A percentile compares a stretch with the other conserved stretches of the same genome.
Conservation (phyloP, 2,113 vertebrate species). For the Hippocampus mohnikei region DNA sequence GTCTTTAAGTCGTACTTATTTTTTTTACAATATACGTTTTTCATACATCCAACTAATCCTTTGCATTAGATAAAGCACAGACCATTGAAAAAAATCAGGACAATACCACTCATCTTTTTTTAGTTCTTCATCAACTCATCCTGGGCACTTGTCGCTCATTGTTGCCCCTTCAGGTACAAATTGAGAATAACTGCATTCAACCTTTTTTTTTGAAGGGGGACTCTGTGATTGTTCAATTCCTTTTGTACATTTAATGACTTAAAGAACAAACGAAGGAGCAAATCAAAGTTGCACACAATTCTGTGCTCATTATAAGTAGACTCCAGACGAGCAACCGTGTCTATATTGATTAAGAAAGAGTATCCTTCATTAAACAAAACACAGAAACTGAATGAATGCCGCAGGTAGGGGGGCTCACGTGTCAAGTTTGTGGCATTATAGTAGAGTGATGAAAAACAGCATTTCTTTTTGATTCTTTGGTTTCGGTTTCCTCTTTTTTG, state of each 20-base stretch:
- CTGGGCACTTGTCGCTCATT: neutral
- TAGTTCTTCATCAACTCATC: neutral
- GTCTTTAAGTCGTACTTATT: no score
- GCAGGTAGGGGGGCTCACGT: neutral
- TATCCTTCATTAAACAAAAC: no score
- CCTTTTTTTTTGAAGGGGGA: no score
- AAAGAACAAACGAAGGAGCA: neutral
- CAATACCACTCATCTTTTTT: neutral
- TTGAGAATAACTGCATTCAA: neutral
- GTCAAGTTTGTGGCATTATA: neutral
- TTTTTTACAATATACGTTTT: no score
- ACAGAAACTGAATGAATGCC: neutral
- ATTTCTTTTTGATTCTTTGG: neutral
- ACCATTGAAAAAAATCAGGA: neutral
- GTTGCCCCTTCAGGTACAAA: neutral
- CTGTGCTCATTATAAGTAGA: neutral
- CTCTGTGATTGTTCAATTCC: no score
- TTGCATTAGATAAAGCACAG: no score
- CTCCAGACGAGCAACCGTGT: neutral
- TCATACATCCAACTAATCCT: no score
- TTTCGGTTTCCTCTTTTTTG: neutral
- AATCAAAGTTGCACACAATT: neutral
- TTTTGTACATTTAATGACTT: no score
- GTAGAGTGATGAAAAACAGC: neutral
- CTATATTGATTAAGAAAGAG: neutral